phyloP scores from a whole-genome alignment of 1,140 invertebrate genomes.

The Zaprionus kolodkinae region DNA sequence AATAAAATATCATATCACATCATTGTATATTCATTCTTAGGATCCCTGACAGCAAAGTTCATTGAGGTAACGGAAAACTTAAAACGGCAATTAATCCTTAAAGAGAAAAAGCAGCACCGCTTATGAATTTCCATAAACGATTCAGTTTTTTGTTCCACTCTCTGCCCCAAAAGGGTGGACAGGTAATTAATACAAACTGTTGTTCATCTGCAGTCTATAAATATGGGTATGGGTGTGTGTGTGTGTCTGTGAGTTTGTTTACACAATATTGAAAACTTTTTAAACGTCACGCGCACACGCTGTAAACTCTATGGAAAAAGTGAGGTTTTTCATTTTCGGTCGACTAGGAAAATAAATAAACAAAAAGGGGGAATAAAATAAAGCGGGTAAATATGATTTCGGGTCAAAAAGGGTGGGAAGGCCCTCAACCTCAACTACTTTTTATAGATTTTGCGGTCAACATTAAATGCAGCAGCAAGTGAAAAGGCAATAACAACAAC shows the following conservation, averaged over 20 bases:
- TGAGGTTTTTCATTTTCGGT: conserved; percentile 30
- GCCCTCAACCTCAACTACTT: neutral
- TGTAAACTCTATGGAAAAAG: conserved; percentile 6
- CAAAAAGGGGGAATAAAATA: conserved; percentile 26
- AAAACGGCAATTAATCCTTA: no score
- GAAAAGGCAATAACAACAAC: conserved; percentile 1
- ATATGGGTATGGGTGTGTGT: neutral
- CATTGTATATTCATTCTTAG: no score
- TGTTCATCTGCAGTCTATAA: conserved; percentile 7
- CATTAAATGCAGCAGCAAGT: conserved; percentile 23
- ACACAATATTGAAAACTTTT: conserved; percentile 28
- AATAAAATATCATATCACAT: no score
- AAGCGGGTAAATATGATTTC: conserved; percentile 20
- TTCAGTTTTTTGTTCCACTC: neutral
- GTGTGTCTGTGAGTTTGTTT: neutral
- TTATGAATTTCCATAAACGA: neutral
- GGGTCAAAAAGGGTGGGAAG: conserved; percentile 33
- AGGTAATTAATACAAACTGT: conserved; percentile 40
- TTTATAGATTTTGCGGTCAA: conserved; percentile 53
- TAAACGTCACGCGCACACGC: conserved; percentile 19
- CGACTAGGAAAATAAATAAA: conserved; percentile 21
- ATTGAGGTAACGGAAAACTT: no score
- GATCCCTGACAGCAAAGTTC: no score
- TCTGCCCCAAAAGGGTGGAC: neutral
- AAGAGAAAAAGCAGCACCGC: no score